Evolutionary conservation across 2,888 invertebrate genomes (phyloP), one percentile per base, ranked within the genome.

Genomic region (Zele albiditarsus): DNA sequence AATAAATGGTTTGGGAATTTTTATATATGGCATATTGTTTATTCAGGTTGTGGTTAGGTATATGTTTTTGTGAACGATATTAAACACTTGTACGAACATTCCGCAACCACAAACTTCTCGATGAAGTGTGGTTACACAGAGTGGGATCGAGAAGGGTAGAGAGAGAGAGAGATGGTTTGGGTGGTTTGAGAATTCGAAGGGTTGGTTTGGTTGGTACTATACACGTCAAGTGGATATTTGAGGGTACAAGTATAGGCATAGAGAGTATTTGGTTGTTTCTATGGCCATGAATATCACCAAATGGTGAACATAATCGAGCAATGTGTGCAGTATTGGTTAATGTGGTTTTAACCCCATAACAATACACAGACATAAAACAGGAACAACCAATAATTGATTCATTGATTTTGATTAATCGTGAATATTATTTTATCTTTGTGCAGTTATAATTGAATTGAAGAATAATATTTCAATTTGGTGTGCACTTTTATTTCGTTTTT

Each of bases 191-290:
- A 53, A 53, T 53, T 53, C 23, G 53, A 23, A 20, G 53, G 53
- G 53, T 53, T 20, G 53, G 53, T 53, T 53, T 53, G 20, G 53
- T 6, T 73, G 65, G 46, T 65, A 73, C 58, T 73, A 65, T 75
- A 80, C 80, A 80, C 75, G 79, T 80, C 78, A 78, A 82, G 80
- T 79, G 71, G 67, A 78, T 74, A 82, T 82, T 79, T 78, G 78
- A 79, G 78, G 76, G 78, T 71, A 71, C 72, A 63, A 73, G 67
- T 75, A 72, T 72, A 53, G 57, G 8, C 53, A 20, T 53, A 72
- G 8, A 12, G 8, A 12, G 60, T 62, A 14, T 53, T n/a, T n/a
- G n/a, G 12, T 46, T 69, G 27, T 28, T 38, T 49, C 63, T 53
- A 23, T 53, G 57, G 53, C 72, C 70, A 73, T 62, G 72, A 79